Evolutionary conservation across 2,888 invertebrate genomes (phyloP).

Genomic region (Rhopalosiphum nymphaeae): DNA sequence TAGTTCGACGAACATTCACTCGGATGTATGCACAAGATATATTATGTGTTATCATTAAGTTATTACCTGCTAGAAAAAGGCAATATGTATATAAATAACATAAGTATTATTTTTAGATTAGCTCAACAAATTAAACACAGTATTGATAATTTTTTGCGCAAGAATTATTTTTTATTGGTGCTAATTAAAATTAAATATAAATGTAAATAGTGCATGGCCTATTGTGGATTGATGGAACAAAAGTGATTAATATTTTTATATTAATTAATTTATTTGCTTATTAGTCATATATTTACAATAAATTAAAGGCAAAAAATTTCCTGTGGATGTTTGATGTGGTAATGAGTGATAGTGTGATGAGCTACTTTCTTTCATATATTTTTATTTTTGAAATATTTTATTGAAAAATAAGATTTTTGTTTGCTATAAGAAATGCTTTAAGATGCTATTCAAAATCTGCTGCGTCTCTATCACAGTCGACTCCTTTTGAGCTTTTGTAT

Average conservation of each 20-base stretch:
- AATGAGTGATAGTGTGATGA: background rate
- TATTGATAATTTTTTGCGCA: background rate
- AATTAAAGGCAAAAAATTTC: background rate
- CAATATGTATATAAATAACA: background rate
- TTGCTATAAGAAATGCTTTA: background rate
- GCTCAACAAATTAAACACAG: slow-evolving; percentile 3
- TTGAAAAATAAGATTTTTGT: background rate
- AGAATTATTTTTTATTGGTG: background rate
- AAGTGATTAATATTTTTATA: background rate
- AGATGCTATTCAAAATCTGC: background rate
- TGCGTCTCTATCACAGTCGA: background rate
- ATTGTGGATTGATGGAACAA: background rate
- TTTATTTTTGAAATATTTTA: background rate
- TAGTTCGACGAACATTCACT: background rate
- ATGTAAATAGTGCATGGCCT: background rate
- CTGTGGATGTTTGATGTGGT: background rate
- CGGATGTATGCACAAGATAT: background rate
- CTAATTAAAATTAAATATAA: background rate
- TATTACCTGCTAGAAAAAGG: background rate
- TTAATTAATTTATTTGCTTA: background rate
- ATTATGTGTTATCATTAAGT: background rate
- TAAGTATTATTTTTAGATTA: slow-evolving; percentile 11
- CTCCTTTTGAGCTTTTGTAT: background rate
- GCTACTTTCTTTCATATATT: background rate
- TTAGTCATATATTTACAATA: background rate